These are phyloP conservation scores for Sebastes reedi DNA, from an alignment of 2,797 vertebrate genomes.

Conservation along the genomic window DNA sequence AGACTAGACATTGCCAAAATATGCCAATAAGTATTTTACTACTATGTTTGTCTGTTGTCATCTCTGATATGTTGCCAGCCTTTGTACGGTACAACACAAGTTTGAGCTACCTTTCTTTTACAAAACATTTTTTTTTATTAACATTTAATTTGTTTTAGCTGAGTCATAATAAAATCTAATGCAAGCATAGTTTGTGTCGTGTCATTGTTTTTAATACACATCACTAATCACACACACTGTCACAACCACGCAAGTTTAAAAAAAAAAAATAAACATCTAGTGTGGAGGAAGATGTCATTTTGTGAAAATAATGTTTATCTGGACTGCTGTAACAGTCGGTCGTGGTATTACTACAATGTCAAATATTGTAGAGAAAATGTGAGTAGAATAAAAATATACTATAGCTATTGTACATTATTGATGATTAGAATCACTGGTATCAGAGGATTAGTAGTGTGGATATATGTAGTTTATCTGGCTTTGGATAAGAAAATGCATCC, in stretches of 20 bases:
- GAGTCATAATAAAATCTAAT: constrained; percentile 57
- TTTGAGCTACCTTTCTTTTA: constrained; percentile 37
- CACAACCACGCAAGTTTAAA: neutral
- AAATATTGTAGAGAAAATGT: neutral
- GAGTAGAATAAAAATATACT: neutral
- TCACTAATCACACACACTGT: neutral
- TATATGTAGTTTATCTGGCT: neutral
- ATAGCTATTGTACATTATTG: neutral
- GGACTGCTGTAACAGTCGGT: neutral
- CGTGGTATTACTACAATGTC: neutral
- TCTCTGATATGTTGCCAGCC: constrained; percentile 12
- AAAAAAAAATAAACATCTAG: too few species aligned
- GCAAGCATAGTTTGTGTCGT: neutral
- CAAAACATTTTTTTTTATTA: constrained; percentile 25
- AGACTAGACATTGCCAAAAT: constrained; percentile 38
- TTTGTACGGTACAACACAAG: constrained; percentile 34
- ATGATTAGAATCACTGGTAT: neutral
- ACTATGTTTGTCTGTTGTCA: constrained; percentile 1
- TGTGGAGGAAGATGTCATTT: neutral
- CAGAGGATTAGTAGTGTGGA: neutral
- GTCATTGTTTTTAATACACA: neutral
- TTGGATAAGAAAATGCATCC: neutral
- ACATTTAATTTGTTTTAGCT: neutral
- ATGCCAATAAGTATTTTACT: constrained; percentile 24
- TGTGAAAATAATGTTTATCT: neutral